Conservation (phyloP, 2,797 vertebrate genomes). For the Ctenopoma multispine region DNA sequence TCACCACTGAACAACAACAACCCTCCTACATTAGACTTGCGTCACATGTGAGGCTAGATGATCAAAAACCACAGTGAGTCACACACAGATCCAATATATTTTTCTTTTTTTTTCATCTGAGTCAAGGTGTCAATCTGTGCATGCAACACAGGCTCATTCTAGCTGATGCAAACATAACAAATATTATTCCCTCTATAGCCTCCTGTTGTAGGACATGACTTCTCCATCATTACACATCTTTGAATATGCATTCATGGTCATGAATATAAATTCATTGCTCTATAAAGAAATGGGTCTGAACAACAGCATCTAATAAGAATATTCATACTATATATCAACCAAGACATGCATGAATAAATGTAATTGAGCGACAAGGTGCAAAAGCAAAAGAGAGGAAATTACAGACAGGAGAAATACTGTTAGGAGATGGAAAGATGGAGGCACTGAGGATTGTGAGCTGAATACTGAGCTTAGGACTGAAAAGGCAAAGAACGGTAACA, state of each 20-base stretch:
- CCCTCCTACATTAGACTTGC: constrained; percentile 30
- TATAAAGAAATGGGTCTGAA: constrained; percentile 44
- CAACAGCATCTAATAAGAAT: constrained; percentile 59
- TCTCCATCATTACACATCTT: constrained; percentile 60
- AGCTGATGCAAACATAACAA: constrained; percentile 69
- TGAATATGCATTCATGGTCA: constrained; percentile 46
- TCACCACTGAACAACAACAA: constrained; percentile 36
- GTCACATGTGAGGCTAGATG: constrained; percentile 38
- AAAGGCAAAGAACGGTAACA: neutral
- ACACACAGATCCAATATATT: constrained; percentile 46
- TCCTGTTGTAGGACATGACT: constrained; percentile 47
- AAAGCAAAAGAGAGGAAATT: constrained; percentile 56
- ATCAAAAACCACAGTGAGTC: constrained; percentile 56
- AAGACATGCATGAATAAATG: constrained; percentile 66
- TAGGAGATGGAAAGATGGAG: constrained; percentile 38
- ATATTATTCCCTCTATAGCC: constrained; percentile 54
- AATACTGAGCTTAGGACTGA: constrained; percentile 43
- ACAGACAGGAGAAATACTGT: constrained; percentile 47
- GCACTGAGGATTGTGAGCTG: constrained; percentile 32
- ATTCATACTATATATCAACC: constrained; percentile 65
- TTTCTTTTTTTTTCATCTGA: constrained; percentile 18
- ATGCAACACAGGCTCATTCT: constrained; percentile 49
- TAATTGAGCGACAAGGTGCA: constrained; percentile 54
- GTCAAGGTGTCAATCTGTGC: constrained; percentile 49
- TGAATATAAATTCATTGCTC: constrained; percentile 67